phyloP scores from a whole-genome alignment of 2,888 invertebrate genomes.

The Spicauda simplicius region DNA sequence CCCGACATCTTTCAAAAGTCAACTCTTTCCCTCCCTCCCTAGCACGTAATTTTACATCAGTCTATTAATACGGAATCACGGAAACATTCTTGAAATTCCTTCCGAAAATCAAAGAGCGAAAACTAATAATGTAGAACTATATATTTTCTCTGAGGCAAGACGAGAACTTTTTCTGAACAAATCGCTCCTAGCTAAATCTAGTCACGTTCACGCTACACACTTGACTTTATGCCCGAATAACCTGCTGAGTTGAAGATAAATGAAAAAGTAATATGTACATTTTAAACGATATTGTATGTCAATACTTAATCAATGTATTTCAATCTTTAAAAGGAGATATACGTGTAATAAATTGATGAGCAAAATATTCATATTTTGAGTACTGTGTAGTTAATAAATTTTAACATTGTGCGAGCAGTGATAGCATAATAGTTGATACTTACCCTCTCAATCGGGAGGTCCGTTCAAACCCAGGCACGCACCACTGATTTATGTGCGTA shows the following conservation, averaged over 20 bases:
- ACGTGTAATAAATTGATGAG: too few relatives aligned
- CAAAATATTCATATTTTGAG: neutral
- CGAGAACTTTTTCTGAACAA: slow-evolving; percentile 19
- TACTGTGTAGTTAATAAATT: too few relatives aligned
- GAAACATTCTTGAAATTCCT: neutral
- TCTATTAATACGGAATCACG: neutral
- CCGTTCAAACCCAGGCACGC: too few relatives aligned
- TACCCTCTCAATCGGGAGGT: too few relatives aligned
- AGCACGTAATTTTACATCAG: neutral
- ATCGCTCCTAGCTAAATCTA: slow-evolving; percentile 26
- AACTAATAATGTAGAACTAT: slow-evolving; percentile 2
- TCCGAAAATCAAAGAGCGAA: neutral
- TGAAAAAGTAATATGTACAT: neutral
- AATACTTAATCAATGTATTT: too few relatives aligned
- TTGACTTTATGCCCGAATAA: slow-evolving; percentile 23
- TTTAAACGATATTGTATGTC: neutral
- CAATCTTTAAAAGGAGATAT: too few relatives aligned
- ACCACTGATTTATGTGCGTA: too few relatives aligned
- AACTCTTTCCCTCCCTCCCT: neutral
- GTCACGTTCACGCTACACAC: slow-evolving; percentile 27
- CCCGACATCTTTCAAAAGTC: too few relatives aligned
- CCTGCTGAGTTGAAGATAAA: slow-evolving; percentile 27
- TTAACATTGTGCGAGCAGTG: too few relatives aligned
- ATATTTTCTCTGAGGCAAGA: slow-evolving; percentile 1
- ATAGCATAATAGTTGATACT: too few relatives aligned